phyloP scores from a whole-genome alignment of 2,113 vertebrate genomes.

The Propithecus coquereli region DNA sequence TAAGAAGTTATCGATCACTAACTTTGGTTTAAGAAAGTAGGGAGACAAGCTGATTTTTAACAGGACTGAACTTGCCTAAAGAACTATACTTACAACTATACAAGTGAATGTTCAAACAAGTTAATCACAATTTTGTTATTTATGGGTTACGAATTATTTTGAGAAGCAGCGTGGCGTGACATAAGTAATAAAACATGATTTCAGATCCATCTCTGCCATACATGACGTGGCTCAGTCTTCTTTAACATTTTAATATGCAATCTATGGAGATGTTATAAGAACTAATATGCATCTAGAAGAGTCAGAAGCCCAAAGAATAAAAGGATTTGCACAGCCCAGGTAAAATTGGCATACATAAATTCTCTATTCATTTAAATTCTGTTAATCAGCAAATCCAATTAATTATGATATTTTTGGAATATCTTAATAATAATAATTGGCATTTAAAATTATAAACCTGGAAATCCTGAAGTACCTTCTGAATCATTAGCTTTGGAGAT shows the following conservation, averaged over 20 bases:
- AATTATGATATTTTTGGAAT: background rate
- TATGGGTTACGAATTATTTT: background rate
- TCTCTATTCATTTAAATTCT: background rate
- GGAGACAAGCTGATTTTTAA: background rate
- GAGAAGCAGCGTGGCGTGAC: background rate
- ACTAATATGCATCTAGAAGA: background rate
- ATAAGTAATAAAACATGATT: background rate
- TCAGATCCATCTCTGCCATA: background rate
- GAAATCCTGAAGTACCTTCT: background rate
- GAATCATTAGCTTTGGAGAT: background rate
- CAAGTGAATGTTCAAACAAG: background rate
- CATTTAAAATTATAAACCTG: conserved; percentile 32
- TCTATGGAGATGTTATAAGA: background rate
- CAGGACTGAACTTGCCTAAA: background rate
- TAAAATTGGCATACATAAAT: background rate
- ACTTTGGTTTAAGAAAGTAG: background rate
- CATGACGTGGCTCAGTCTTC: background rate
- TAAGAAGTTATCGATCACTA: background rate
- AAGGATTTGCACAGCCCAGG: background rate
- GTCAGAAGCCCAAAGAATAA: background rate
- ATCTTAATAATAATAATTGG: background rate
- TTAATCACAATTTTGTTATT: background rate
- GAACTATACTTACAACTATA: background rate
- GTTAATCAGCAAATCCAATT: background rate
- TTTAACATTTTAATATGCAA: background rate